These are phyloP conservation scores for Rutpela maculata DNA, from an alignment of 2,888 invertebrate genomes.

Conservation along the genomic window DNA sequence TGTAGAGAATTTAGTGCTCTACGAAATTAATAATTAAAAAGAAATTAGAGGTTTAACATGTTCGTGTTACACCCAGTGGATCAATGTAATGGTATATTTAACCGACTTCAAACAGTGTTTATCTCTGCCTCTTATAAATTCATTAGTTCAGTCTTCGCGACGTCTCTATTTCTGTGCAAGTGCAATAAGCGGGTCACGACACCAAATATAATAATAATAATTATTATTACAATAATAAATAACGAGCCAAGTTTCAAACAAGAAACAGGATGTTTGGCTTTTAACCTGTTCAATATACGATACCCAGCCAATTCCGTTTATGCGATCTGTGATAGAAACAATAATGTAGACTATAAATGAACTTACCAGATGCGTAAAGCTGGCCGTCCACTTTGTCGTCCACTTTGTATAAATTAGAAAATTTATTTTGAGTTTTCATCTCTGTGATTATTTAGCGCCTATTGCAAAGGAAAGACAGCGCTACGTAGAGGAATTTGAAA, in stretches of 20 bases:
- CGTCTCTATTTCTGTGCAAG: background rate
- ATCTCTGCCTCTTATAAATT: background rate
- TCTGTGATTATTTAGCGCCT: too few relatives aligned
- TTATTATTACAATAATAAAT: background rate
- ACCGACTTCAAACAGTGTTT: background rate
- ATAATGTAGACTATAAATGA: background rate
- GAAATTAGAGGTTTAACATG: too few relatives aligned
- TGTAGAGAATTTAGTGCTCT: too few relatives aligned
- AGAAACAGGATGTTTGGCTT: conserved; percentile 2
- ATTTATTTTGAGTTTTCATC: too few relatives aligned
- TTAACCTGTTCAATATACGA: background rate
- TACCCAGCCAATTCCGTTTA: background rate
- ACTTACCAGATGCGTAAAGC: background rate
- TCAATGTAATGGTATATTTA: too few relatives aligned
- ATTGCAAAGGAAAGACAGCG: too few relatives aligned
- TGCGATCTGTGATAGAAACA: background rate
- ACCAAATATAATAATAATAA: background rate
- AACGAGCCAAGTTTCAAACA: background rate
- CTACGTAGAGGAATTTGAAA: too few relatives aligned
- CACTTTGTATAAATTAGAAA: too few relatives aligned
- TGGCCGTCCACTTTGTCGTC: background rate
- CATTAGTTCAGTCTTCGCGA: background rate
- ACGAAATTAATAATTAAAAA: too few relatives aligned
- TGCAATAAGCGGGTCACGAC: background rate
- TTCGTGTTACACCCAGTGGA: too few relatives aligned